These are phyloP conservation scores for Orthosia incerta DNA, from an alignment of 2,888 invertebrate species.

Conservation along the genomic window DNA sequence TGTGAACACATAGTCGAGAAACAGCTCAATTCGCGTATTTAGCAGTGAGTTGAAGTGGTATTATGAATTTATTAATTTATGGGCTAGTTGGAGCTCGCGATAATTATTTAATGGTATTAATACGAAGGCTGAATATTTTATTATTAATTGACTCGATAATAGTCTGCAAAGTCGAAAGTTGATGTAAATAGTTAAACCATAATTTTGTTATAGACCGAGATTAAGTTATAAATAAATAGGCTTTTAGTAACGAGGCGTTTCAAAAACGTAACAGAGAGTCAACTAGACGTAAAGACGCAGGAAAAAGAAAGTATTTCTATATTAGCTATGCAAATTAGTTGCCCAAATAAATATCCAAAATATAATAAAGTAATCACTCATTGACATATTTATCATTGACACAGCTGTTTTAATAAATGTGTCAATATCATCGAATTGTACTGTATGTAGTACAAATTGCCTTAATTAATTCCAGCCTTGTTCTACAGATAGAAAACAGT, in stretches of 20 bases:
- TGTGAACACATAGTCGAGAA: neutral
- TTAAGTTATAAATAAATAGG: neutral
- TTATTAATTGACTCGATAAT: constrained; percentile 1
- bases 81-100: neutral
- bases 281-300: neutral
- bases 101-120: neutral
- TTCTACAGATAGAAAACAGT: neutral
- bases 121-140: neutral
- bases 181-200: neutral
- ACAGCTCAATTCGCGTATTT: neutral
- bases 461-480: constrained; percentile 9
- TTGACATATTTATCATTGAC: constrained; percentile 12
- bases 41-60: neutral
- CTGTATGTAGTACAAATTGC: constrained; percentile 10
- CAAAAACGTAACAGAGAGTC: neutral
- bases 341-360: neutral
- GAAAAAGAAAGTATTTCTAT: neutral
- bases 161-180: neutral
- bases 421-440: constrained; percentile 20
- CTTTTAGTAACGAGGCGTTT: neutral
- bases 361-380: neutral
- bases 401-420: constrained; percentile 33
- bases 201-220: neutral
- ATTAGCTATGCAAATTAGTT: constrained; percentile 1
- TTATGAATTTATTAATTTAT: neutral